Evolutionary conservation across 2,888 invertebrate genomes (phyloP), one percentile per base, ranked within the genome.

Genomic region (Phaonia tiefii): DNA sequence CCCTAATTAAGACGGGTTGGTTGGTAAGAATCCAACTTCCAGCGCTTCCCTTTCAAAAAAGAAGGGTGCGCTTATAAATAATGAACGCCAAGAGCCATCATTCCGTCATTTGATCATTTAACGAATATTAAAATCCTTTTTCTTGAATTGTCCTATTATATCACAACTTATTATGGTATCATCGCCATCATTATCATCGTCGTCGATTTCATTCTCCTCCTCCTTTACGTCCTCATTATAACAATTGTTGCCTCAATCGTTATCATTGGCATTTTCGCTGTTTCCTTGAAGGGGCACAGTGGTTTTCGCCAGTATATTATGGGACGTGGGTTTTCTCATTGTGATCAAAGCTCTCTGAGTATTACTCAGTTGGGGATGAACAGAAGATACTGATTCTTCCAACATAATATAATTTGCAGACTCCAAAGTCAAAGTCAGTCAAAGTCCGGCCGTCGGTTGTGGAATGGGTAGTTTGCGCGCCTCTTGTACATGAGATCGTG

Each of bases 91-190:
- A 56, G 58, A 17, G 44, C 8, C 25, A 58, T 13, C 25, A 17
- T 1, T 22, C 10, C n/a, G 10, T 39, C 37, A 51, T 42, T 15
- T 15, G 25, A 65, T 39, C 37, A 46, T 63, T 31, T 17, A 70
- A 56, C 42, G 31, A 49, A 39, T 49, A 66, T 69, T 69, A 46
- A 74, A 79, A 75, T 75, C 72, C 67, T 69, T 75, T 75, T 71
- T 46, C 44, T 60, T 60, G 54, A 73, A 67, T 51, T 72, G 75
- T 63, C 76, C 66, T 74, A 80, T 80, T 74, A 74, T 80, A 80
- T 80, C 77, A 75, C 51, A 80, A 73, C 66, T 67, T 74, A 67
- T 71, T 65, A 74, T 42, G 60, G 54, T 66, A 67, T 66, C 37
- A 71, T 69, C 46, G 44, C 60, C 71, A 49, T 76, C 49, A 76